Base-by-base conservation (phyloP, 2,113 vertebrate genomes). In the Mastomys natalensis region DNA sequence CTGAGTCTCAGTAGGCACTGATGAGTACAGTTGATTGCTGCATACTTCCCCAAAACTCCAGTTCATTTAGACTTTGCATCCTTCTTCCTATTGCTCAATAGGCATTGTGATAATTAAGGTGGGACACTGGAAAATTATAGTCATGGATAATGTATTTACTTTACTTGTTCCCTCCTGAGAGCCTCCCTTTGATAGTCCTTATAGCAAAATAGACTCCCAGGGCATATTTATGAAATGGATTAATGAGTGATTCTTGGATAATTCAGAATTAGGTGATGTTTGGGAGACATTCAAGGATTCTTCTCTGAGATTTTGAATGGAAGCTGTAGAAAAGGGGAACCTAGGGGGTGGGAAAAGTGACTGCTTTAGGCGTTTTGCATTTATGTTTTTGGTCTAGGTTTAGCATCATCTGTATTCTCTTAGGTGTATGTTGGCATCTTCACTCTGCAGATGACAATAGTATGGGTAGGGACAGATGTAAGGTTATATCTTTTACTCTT, bases 241-340 rank as follows among this genome's bases (percentile, higher is more conserved):
- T 43, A 34, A 73, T 51, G n/a, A 21, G 21, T 62, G 58, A 31
- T 70, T 26, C 31, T 80, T 37, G 60, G 17, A 72, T 73, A 43
- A 73, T 72, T 40, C 55, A 66, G 34, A 48, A 55, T 91, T 72
- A 40, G 24, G 19, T 90, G 15, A 1, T 66, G 15, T 66, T 84
- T 90, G 48, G 58, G 87, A 31, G 68, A 78, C 1, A 73, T 87
- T 21, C 40, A 73, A 62, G n/a, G 37, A 62, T 91, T 68, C 24
- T 88, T 68, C 29, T 62, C 53, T 87, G 74, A 92, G 40, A 93
- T 55, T 40, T n/a, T 77, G 29, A 92, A 80, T 62, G 82, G 78
- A 4, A 77, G 40, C 34, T 45, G 91, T 40, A 6, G 51, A 89
- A 94, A 48, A 43, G 13, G 19, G 7, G 55, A 29, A 15, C 4